Evolutionary conservation across 2,888 invertebrate genomes (phyloP).

Genomic region (Coremacera marginata): DNA sequence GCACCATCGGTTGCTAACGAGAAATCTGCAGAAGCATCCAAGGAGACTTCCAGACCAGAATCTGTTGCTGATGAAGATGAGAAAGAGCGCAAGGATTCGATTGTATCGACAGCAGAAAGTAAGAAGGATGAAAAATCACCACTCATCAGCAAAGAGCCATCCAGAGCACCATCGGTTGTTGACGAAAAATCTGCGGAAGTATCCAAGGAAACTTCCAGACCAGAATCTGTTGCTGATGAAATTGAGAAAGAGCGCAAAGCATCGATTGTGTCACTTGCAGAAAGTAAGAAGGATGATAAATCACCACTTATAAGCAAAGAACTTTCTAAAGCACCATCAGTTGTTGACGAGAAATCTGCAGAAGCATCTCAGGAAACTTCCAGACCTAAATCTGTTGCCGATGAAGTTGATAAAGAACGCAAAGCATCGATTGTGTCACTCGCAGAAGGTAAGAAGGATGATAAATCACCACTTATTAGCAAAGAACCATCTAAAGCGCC

Average conservation of each 20-base stretch:
- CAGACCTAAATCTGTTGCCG: conserved; percentile 38
- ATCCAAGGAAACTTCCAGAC: conserved; percentile 26
- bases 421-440: neutral
- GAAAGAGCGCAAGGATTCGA: neutral
- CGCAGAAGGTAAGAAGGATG: conserved; percentile 42
- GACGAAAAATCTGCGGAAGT: conserved; percentile 43
- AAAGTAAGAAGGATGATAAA: conserved; percentile 42
- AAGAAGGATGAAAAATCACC: conserved; percentile 38
- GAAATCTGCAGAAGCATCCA: conserved; percentile 42
- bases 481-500: conserved; percentile 29
- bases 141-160: conserved; percentile 25
- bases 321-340: conserved; percentile 23
- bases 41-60: conserved; percentile 37
- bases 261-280: conserved; percentile 23
- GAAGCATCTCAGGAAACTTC: conserved; percentile 39
- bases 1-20: conserved; percentile 44
- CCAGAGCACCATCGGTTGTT: conserved; percentile 28
- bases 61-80: conserved; percentile 34
- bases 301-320: conserved; percentile 41
- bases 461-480: conserved; percentile 25
- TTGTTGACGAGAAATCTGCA: conserved; percentile 49
- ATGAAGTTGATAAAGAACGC: conserved; percentile 1
- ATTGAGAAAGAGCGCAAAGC: conserved; percentile 34
- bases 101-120: conserved; percentile 31
- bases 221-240: conserved; percentile 33